Conservation (phyloP, 2,888 invertebrate genomes). For the Micropterix aruncella region DNA sequence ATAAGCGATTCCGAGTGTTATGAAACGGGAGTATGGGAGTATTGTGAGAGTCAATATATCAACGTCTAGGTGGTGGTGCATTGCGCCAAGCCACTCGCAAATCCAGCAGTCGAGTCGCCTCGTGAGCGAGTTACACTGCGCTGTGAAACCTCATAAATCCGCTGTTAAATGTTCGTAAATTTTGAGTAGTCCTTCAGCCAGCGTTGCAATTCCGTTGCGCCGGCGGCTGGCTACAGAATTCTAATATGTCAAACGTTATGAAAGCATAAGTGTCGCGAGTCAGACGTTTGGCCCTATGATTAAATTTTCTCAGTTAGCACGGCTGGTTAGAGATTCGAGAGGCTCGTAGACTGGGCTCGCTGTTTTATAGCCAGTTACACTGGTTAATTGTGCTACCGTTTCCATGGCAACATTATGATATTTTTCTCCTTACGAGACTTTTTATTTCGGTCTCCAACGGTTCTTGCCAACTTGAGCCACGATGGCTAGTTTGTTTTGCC, state of each 20-base stretch:
- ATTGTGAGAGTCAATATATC: background rate
- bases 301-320: background rate
- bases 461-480: too few relatives aligned
- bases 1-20: background rate
- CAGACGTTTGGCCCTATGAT: background rate
- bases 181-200: background rate
- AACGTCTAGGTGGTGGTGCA: background rate
- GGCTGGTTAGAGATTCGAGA: too few relatives aligned
- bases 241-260: background rate
- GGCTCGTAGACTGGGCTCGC: too few relatives aligned
- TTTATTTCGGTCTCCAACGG: too few relatives aligned
- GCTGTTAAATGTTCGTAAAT: background rate
- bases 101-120: background rate
- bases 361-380: too few relatives aligned
- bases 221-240: background rate
- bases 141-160: background rate
- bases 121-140: background rate
- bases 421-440: too few relatives aligned
- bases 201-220: background rate
- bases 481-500: too few relatives aligned
- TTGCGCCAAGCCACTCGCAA: too few relatives aligned
- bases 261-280: background rate
- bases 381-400: too few relatives aligned
- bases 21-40: background rate
- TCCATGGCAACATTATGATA: too few relatives aligned